A percentile compares a stretch with the other conserved stretches of the same genome.
These are phyloP conservation scores for Sarotherodon lohbergeri DNA, from an alignment of 2,113 vertebrate species.

Conservation along the genomic window DNA sequence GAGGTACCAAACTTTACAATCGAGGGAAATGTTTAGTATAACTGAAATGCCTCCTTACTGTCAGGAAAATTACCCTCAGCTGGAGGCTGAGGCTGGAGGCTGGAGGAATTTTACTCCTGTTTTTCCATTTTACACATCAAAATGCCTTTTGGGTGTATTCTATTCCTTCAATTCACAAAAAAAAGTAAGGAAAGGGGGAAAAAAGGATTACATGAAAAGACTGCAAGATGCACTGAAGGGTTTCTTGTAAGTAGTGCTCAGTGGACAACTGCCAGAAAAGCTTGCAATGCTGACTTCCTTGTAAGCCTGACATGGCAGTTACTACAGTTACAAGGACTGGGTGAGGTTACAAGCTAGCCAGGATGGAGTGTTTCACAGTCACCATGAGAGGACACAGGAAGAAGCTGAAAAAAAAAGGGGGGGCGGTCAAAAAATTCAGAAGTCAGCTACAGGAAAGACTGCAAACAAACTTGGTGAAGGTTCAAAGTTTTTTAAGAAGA, in stretches of 20 bases:
- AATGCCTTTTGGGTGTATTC: not conserved
- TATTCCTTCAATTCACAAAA: not conserved
- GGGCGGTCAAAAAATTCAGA: not conserved
- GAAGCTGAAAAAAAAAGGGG: not conserved
- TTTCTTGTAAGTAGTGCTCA: constrained; percentile 29
- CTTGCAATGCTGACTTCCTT: constrained; percentile 54
- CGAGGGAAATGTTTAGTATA: not conserved
- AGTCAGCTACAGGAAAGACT: not conserved
- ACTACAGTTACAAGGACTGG: constrained; percentile 61
- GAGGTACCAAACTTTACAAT: not conserved
- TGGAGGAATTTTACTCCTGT: not conserved
- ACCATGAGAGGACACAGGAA: constrained; percentile 25
- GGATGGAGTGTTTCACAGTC: constrained; percentile 47
- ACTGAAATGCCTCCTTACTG: not conserved
- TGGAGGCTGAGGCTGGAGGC: not conserved
- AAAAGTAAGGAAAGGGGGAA: accelerated
- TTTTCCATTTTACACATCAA: not conserved
- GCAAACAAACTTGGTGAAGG: not conserved
- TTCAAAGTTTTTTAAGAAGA: not conserved
- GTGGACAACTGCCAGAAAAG: constrained; percentile 59
- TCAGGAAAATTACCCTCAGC: not conserved
- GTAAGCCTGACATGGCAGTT: constrained; percentile 63
- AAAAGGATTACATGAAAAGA: not conserved
- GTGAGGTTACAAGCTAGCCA: constrained; percentile 60
- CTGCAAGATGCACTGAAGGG: not conserved